Conservation (phyloP, 2,888 invertebrate genomes). For the Latheticus oryzae region DNA sequence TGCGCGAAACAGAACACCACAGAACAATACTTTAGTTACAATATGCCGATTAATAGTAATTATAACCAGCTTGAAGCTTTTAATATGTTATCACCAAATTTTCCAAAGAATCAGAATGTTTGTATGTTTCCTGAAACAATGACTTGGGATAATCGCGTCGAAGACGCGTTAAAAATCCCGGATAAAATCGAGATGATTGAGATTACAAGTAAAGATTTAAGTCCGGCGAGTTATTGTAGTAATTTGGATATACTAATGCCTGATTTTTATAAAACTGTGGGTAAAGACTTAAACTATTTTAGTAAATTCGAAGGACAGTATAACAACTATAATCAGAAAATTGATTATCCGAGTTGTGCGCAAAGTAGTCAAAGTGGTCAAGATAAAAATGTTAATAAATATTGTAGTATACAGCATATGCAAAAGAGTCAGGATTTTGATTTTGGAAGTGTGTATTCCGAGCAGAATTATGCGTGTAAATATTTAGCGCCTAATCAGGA, state of each 20-base stretch:
- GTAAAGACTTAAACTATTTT: conserved; percentile 49
- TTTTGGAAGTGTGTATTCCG: conserved; percentile 38
- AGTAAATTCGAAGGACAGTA: conserved; percentile 39
- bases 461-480: conserved; percentile 22
- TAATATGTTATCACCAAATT: conserved; percentile 23
- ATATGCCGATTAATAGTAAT: conserved; percentile 31
- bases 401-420: conserved; percentile 55
- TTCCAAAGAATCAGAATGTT: conserved; percentile 30
- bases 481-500: conserved; percentile 4
- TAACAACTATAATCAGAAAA: conserved; percentile 55
- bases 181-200: conserved; percentile 60
- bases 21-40: conserved; percentile 30
- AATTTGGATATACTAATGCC: conserved; percentile 55
- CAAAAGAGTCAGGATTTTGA: conserved; percentile 49
- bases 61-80: conserved; percentile 30
- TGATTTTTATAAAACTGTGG: conserved; percentile 55
- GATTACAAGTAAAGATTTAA: conserved; percentile 59
- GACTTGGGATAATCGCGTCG: conserved; percentile 32
- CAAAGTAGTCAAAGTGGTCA: conserved; percentile 46
- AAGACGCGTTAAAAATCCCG: conserved; percentile 50
- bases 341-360: conserved; percentile 60
- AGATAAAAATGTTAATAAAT: conserved; percentile 50
- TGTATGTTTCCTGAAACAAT: conserved; percentile 30
- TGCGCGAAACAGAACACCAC: conserved; percentile 32
- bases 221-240: conserved; percentile 60